Percentiles rank a stretch among this genome's conserved stretches.
Evolutionary conservation across 2,797 vertebrate species (phyloP).

Genomic region (Aphelocoma californica): DNA sequence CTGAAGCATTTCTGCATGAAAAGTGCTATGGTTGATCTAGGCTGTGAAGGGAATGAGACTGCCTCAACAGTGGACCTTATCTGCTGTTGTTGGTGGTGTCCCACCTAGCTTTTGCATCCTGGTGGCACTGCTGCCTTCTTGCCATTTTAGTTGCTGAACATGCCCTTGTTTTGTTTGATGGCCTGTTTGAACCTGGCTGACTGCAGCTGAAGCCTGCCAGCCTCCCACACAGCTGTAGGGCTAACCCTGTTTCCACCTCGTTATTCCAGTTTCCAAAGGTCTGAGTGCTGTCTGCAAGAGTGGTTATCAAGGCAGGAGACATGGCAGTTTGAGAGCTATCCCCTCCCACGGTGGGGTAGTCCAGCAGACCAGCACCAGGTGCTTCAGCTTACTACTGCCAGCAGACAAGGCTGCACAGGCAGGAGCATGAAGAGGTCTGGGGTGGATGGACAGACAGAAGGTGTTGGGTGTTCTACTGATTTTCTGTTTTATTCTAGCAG

Average conservation of each 20-base stretch:
- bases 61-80: neutral
- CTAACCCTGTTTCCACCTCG: neutral
- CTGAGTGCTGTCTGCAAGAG: neutral
- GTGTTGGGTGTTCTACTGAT: neutral
- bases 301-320: neutral
- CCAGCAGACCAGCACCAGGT: accelerated
- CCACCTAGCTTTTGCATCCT: neutral
- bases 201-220: neutral
- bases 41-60: neutral
- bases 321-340: accelerated
- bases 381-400: neutral
- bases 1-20: neutral
- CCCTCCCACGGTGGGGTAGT: accelerated
- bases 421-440: neutral
- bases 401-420: neutral
- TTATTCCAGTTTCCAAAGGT: neutral
- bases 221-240: neutral
- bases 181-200: neutral
- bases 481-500: neutral
- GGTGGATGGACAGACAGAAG: accelerated
- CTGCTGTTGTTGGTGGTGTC: neutral
- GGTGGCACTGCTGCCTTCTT: neutral
- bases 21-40: neutral
- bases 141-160: neutral
- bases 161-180: neutral